These are phyloP conservation scores for Lacanobia wlatinum DNA, from an alignment of 2,888 invertebrate species.

Conservation along the genomic window DNA sequence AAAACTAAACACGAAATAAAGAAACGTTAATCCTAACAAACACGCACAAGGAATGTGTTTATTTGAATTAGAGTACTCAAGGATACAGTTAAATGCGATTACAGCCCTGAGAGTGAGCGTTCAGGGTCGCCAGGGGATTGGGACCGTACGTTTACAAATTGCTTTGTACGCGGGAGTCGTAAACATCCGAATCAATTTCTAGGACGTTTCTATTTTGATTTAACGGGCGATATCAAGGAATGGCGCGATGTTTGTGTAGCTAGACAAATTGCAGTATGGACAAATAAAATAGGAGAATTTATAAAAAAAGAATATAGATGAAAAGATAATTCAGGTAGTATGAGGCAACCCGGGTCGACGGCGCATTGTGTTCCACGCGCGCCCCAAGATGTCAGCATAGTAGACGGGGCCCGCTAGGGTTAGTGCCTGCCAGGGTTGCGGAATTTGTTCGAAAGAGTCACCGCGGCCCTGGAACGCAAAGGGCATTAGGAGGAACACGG, in stretches of 20 bases:
- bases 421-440: no score
- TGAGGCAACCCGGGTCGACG: no score
- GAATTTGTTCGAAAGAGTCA: no score
- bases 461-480: no score
- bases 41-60: constrained; percentile 22
- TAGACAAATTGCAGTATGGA: not conserved
- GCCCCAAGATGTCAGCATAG: no score
- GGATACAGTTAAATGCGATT: constrained; percentile 28
- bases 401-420: no score
- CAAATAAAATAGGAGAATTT: not conserved
- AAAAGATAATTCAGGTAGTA: not conserved
- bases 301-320: not conserved
- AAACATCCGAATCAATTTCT: constrained; percentile 38
- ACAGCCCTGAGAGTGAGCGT: constrained; percentile 39
- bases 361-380: no score
- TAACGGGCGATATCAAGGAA: no score
- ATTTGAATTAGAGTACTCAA: constrained; percentile 26
- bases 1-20: constrained; percentile 6
- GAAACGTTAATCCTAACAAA: constrained; percentile 22
- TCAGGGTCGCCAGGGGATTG: constrained; percentile 47
- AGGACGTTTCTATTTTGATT: constrained; percentile 13
- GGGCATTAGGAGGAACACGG: no score
- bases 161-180: constrained; percentile 17
- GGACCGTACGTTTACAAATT: constrained; percentile 29
- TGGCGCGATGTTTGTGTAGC: no score